Base-by-base conservation (phyloP, 2,888 invertebrate genomes). In the Pimpla rufipes region DNA sequence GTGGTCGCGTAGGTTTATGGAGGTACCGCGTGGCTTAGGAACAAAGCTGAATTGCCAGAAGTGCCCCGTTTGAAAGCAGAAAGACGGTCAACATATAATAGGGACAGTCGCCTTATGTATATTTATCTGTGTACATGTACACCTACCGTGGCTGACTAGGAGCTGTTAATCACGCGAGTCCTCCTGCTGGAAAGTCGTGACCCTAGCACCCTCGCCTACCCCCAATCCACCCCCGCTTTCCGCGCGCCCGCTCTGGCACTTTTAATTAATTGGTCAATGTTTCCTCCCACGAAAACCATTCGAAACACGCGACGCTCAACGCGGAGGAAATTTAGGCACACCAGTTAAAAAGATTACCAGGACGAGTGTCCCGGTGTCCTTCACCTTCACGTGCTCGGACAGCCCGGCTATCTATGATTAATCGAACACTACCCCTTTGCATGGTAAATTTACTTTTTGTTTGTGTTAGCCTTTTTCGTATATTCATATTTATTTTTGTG, bases 251-350 rank as follows among this genome's bases (percentile, higher is more conserved):
- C 29, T 18, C 21, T 21, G 73, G 59, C 73, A 66, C 66, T 77
- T 73, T 77, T 77, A 81, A 81, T 77, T 81, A 77, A 81, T 77
- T 73, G 81, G 57, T 66, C 67, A 35, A 71, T 55, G 77, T 73
- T 71, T 67, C 73, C 59, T 59, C 5, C 47, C 6, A 6, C 52
- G 40, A 55, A 47, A 75, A 70, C 37, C 52, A 67, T 67, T 52
- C 42, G 21, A 47, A 57, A 42, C 70, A 81, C 76, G 71, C 76
- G 35, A 77, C 70, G 37, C 37, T 52, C 21, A 10, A 50, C 40
- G 45, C 13, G 3, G 21, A 55, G 10, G 55, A 55, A 8, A 55
- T 55, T 55, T 55, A 21, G 55, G 3, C 23, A 23, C 11, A 55
- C 21, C 55, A 2, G 6, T 23, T 55, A 55, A 55, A 55, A 55